phyloP scores from a whole-genome alignment of 1,140 invertebrate species.

The Oedothorax gibbosus region DNA sequence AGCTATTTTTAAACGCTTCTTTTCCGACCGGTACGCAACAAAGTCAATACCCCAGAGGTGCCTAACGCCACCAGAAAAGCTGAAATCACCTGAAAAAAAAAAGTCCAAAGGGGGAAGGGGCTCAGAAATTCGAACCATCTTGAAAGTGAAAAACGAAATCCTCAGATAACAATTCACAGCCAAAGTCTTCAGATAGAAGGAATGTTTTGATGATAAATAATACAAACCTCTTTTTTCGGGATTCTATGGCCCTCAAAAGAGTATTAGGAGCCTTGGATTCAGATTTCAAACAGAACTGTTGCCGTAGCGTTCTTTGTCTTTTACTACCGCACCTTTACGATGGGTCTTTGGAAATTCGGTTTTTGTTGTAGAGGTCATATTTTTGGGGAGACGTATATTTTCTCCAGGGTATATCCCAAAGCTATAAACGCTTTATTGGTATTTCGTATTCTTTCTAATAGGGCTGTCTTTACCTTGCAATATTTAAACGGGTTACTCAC shows the following conservation, averaged over 20 bases:
- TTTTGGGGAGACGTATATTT: slow-evolving; percentile 8
- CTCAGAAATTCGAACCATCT: slow-evolving; percentile 39
- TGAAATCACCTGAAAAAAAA: slow-evolving; percentile 56
- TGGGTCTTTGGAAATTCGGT: slow-evolving; percentile 12
- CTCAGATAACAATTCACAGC: slow-evolving; percentile 55
- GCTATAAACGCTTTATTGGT: too few species aligned
- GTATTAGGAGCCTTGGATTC: slow-evolving; percentile 42
- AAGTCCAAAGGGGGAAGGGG: slow-evolving; percentile 6
- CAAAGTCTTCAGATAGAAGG: slow-evolving; percentile 40
- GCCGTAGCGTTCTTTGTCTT: slow-evolving; percentile 43
- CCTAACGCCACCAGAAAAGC: slow-evolving; percentile 37
- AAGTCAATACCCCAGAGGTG: slow-evolving; percentile 43
- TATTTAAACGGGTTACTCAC: too few species aligned
- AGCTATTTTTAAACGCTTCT: slow-evolving; percentile 53
- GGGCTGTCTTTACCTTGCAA: too few species aligned
- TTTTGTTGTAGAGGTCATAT: slow-evolving; percentile 8
- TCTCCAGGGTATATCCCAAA: too few species aligned
- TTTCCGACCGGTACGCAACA: slow-evolving; percentile 32
- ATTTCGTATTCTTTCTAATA: too few species aligned
- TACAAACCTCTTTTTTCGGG: slow-evolving; percentile 38
- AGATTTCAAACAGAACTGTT: slow-evolving; percentile 50
- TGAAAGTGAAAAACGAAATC: slow-evolving; percentile 50
- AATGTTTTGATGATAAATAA: slow-evolving; percentile 55
- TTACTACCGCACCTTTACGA: slow-evolving; percentile 32
- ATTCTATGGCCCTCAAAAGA: slow-evolving; percentile 55